A percentile compares a stretch with the other conserved stretches of the same genome.
phyloP scores from a whole-genome alignment of 2,797 vertebrate genomes.

The Arnoldichthys spilopterus region DNA sequence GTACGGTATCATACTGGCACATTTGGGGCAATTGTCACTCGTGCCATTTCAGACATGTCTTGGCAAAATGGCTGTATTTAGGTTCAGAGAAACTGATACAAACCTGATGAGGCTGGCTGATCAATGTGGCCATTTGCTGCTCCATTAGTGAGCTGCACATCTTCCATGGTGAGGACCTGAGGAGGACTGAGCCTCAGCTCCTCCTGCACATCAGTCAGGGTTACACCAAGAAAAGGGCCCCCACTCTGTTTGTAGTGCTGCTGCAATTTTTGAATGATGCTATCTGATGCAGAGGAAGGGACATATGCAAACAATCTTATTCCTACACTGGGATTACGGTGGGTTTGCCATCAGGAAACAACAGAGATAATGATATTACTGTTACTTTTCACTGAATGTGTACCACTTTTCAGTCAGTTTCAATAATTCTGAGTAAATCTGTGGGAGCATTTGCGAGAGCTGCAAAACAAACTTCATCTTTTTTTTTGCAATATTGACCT shows the following conservation, averaged over 20 bases:
- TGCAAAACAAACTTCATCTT: no score
- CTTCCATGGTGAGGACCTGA: constrained; percentile 81
- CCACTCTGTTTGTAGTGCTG: constrained; percentile 83
- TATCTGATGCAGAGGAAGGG: constrained; percentile 73
- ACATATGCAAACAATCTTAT: not conserved
- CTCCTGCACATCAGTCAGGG: constrained; percentile 82
- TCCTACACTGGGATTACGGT: not conserved
- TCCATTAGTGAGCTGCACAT: constrained; percentile 80
- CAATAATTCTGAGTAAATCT: no score
- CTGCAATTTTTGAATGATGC: constrained; percentile 89
- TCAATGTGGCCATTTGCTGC: constrained; percentile 79
- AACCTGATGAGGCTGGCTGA: constrained; percentile 79
- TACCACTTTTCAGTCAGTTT: no score
- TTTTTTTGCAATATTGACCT: no score
- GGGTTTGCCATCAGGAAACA: not conserved
- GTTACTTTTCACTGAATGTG: no score
- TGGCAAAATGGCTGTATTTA: not conserved
- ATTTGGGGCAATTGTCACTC: no score
- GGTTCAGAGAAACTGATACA: constrained; percentile 17
- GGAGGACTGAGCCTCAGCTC: constrained; percentile 84
- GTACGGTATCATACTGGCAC: no score
- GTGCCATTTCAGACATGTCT: not conserved
- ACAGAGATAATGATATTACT: no score
- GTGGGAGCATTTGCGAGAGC: fast-evolving
- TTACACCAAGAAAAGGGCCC: constrained; percentile 73